Evolutionary conservation across 2,797 vertebrate species (phyloP).

Genomic region (Gymnopithys bicolor): DNA sequence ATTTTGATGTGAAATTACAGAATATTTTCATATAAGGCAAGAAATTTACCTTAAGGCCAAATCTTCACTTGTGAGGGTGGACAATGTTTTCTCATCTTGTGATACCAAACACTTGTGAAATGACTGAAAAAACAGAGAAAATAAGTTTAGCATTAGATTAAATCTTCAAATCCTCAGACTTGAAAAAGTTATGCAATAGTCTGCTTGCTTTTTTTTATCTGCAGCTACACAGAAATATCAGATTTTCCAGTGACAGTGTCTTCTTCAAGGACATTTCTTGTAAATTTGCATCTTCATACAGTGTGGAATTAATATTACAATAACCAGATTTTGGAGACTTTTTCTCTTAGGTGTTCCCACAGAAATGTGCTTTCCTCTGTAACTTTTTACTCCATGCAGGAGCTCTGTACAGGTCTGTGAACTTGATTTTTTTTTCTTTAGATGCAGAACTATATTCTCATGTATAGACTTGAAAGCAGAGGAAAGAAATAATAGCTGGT

Average conservation of each 20-base stretch:
- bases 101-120: background rate
- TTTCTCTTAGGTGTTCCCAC: background rate
- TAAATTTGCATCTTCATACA: background rate
- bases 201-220: background rate
- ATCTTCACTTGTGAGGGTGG: background rate
- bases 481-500: background rate
- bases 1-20: background rate
- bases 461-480: background rate
- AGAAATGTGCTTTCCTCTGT: background rate
- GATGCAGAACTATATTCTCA: background rate
- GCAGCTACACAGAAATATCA: background rate
- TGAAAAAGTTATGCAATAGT: background rate
- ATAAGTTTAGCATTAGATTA: background rate
- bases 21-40: background rate
- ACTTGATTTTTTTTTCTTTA: background rate
- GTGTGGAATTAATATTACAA: background rate
- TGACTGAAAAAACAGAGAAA: background rate
- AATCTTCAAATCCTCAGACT: background rate
- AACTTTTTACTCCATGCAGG: background rate
- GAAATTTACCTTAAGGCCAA: background rate
- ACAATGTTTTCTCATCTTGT: background rate
- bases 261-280: background rate
- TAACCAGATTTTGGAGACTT: background rate
- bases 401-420: background rate
- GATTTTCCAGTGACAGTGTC: background rate